phyloP scores from a whole-genome alignment of 30 jellyfish, hydroid and myxozoan genomes.

The Pelagia noctiluca region DNA sequence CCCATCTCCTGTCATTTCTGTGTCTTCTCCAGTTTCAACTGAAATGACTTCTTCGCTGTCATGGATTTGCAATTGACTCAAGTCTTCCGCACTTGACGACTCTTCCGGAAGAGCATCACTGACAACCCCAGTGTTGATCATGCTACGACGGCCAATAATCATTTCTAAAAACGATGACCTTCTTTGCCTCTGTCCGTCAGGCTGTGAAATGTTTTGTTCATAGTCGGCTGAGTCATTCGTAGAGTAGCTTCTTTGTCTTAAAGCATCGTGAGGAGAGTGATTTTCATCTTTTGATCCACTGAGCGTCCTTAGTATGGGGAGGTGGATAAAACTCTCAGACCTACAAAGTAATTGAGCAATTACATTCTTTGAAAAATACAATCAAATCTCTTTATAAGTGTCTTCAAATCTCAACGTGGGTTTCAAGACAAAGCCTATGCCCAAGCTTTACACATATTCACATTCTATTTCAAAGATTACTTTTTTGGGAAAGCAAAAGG shows the following conservation, averaged over 20 bases:
- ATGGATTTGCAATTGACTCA: not conserved
- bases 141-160: conserved; percentile 57
- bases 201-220: no score
- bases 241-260: conserved; percentile 59
- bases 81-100: conserved; percentile 11
- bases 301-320: not conserved
- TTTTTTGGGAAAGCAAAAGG: no score
- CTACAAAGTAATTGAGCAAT: no score
- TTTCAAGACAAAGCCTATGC: no score
- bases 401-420: no score
- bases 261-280: not conserved
- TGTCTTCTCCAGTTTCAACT: not conserved
- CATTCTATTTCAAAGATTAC: no score
- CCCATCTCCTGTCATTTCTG: not conserved
- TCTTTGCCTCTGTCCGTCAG: not conserved
- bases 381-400: no score
- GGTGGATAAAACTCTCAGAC: not conserved
- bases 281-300: conserved; percentile 9
- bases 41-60: not conserved
- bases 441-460: no score
- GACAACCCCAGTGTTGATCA: conserved; percentile 11
- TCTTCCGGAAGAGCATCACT: conserved; percentile 44
- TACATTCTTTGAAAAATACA: no score
- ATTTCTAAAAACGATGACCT: conserved; percentile 38
- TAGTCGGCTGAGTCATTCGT: conserved; percentile 40